Conservation (phyloP, 2,113 vertebrate species). For the Toxotes chatareus region DNA sequence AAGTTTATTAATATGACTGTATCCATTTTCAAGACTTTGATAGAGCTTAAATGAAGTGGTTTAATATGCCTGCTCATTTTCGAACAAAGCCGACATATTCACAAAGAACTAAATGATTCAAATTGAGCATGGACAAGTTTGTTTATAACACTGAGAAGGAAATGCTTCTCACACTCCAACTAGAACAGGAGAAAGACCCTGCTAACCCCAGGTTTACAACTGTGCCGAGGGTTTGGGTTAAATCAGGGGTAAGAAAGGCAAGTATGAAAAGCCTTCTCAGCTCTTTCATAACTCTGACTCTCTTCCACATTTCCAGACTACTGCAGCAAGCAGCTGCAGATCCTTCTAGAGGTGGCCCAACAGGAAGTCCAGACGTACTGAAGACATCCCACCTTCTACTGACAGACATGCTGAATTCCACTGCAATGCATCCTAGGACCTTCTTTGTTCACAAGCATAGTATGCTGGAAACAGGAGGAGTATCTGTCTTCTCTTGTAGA, state of each 20-base stretch:
- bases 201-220: neutral
- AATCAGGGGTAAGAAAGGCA: neutral
- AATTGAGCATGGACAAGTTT: neutral
- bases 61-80: neutral
- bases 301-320: slow-evolving; percentile 65
- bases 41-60: neutral
- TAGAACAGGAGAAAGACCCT: too few species aligned
- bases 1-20: too few species aligned
- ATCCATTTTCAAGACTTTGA: neutral
- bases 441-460: neutral
- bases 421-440: neutral
- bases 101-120: neutral
- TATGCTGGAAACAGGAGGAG: neutral
- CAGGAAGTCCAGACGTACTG: slow-evolving; percentile 84
- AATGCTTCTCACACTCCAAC: neutral
- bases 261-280: neutral
- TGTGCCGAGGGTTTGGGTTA: neutral
- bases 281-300: slow-evolving; percentile 1
- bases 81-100: too few species aligned
- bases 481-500: neutral
- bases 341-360: slow-evolving; percentile 82
- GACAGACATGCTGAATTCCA: neutral
- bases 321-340: slow-evolving; percentile 79
- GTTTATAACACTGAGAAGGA: neutral
- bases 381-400: slow-evolving; percentile 20